A percentile compares a stretch with the other conserved stretches of the same genome.
phyloP scores from a whole-genome alignment of 2,797 vertebrate genomes.

The Microhierax caerulescens region DNA sequence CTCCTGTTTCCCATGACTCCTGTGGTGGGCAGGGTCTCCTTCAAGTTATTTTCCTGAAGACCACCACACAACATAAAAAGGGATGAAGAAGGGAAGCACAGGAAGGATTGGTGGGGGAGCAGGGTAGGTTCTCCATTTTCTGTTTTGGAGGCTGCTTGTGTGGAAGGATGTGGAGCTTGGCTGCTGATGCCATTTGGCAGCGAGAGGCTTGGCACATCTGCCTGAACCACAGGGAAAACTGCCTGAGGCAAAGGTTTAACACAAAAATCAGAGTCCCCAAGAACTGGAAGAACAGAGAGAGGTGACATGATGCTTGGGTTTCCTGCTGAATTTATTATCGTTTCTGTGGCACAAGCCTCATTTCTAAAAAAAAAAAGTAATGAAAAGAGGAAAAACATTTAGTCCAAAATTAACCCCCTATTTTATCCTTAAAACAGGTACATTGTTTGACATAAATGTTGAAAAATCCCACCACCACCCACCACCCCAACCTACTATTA shows the following conservation, averaged over 20 bases:
- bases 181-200: not conserved
- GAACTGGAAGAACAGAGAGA: constrained; percentile 38
- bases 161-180: not conserved
- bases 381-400: not conserved
- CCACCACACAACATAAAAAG: constrained; percentile 85
- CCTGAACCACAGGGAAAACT: constrained; percentile 43
- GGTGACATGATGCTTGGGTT: constrained; percentile 6
- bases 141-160: not conserved
- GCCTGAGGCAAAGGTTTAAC: constrained; percentile 55
- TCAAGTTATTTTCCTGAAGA: constrained; percentile 39
- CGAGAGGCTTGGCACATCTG: constrained; percentile 38
- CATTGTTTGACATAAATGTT: not conserved
- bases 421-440: not conserved
- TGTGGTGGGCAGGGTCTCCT: not conserved
- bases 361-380: constrained; percentile 38
- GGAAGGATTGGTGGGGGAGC: constrained; percentile 71
- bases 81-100: constrained; percentile 86
- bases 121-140: constrained; percentile 56
- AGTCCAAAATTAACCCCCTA: not conserved
- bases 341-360: constrained; percentile 3
- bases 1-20: constrained; percentile 14
- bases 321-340: not conserved
- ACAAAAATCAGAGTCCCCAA: constrained; percentile 64
- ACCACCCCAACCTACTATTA: not conserved
- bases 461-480: not conserved